Evolutionary conservation across 2,797 vertebrate species (phyloP).

Genomic region (Sphenopsis melanotis): DNA sequence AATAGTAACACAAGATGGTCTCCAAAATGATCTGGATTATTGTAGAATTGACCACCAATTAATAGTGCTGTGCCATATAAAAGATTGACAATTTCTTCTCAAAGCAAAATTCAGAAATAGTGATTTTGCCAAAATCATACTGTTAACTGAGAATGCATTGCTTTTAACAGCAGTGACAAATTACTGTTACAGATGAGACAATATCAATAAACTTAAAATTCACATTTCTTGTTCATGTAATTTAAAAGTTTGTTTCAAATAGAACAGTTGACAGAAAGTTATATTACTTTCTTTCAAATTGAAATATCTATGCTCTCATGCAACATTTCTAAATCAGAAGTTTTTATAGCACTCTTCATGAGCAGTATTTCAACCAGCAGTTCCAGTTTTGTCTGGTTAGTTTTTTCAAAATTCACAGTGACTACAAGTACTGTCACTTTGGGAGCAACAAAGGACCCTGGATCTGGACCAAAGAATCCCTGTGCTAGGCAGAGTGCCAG

Average conservation of each 20-base stretch:
- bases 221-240: neutral
- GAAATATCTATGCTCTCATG: neutral
- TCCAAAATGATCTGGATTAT: neutral
- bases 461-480: neutral
- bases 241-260: neutral
- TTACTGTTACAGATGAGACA: neutral
- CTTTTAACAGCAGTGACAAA: neutral
- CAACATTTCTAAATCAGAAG: neutral
- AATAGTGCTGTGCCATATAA: neutral
- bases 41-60: neutral
- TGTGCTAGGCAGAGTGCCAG: neutral
- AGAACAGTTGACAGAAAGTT: neutral
- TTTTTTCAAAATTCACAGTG: neutral
- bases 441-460: neutral
- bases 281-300: neutral
- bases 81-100: neutral
- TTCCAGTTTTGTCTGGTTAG: neutral
- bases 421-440: neutral
- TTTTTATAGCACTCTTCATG: neutral
- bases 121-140: neutral
- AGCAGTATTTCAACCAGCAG: neutral
- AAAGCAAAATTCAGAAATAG: neutral
- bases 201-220: neutral
- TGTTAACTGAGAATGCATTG: neutral
- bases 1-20: neutral